Conservation (phyloP, 92 coral and sea anemone species). For the Epizoanthus scotinus region DNA sequence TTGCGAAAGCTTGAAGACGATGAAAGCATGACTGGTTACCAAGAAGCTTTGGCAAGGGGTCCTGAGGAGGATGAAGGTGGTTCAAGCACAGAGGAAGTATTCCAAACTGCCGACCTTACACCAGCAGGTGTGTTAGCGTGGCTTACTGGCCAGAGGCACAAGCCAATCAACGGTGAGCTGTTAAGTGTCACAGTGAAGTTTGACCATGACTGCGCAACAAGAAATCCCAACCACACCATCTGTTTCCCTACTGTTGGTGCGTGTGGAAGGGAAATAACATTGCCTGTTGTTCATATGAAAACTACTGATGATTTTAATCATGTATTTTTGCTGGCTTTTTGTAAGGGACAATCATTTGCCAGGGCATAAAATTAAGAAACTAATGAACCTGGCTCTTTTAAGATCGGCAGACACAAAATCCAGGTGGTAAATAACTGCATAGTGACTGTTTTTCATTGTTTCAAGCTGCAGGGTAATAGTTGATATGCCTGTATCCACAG, state of each 20-base stretch:
- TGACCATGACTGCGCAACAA: constrained; percentile 40
- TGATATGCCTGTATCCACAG: too few species aligned
- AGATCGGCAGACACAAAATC: too few species aligned
- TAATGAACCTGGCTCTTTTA: too few species aligned
- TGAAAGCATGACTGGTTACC: not conserved
- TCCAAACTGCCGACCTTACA: constrained; percentile 25
- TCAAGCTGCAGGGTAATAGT: too few species aligned
- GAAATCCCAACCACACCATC: constrained; percentile 15
- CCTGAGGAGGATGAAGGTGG: not conserved
- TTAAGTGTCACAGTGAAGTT: constrained; percentile 13
- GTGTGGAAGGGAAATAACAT: constrained; percentile 39
- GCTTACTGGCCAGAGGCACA: constrained; percentile 46
- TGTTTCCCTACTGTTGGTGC: constrained; percentile 49
- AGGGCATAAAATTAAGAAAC: too few species aligned
- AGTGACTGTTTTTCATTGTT: too few species aligned
- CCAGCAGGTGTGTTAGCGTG: constrained; percentile 49
- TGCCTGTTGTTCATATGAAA: constrained; percentile 42
- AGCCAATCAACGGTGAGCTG: constrained; percentile 37
- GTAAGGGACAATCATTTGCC: too few species aligned
- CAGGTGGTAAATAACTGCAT: too few species aligned
- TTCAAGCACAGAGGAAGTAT: not conserved
- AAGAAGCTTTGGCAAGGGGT: constrained; percentile 30
- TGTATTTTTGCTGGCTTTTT: not conserved
- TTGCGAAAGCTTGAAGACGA: constrained; percentile 7
- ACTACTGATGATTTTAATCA: constrained; percentile 29